phyloP scores from a whole-genome alignment of 2,888 invertebrate species.

The Trissolcus japonicus region DNA sequence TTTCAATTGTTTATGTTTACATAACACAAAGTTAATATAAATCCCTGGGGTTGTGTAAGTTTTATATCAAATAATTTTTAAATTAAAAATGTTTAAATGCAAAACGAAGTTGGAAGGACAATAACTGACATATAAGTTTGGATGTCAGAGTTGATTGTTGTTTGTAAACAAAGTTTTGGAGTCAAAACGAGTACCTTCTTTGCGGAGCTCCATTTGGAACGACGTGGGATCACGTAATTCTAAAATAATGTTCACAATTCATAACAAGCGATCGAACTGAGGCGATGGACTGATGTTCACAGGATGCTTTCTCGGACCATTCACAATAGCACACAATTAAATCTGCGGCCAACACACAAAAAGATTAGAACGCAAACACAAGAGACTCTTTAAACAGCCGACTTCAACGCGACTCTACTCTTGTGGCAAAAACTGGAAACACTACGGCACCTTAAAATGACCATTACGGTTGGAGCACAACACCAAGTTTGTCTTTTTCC shows the following conservation, averaged over 20 bases:
- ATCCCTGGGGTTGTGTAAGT: no score
- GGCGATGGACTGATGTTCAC: slow-evolving; percentile 3
- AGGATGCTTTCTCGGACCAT: not conserved
- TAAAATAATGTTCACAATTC: not conserved
- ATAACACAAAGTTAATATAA: no score
- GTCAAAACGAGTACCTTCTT: slow-evolving; percentile 1
- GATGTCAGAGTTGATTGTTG: not conserved
- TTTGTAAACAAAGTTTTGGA: not conserved
- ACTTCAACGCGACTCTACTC: slow-evolving; percentile 35
- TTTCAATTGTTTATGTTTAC: no score
- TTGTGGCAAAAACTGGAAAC: slow-evolving; percentile 30
- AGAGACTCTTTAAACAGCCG: slow-evolving; percentile 29
- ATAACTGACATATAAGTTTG: not conserved
- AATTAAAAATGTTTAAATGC: not conserved
- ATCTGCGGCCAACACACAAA: slow-evolving; percentile 22
- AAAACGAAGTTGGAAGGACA: not conserved
- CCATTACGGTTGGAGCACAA: slow-evolving; percentile 13
- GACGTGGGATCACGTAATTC: not conserved
- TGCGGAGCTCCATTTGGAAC: not conserved
- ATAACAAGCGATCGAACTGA: not conserved
- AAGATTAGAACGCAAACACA: slow-evolving; percentile 32
- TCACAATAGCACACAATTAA: slow-evolving; percentile 17
- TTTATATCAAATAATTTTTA: not conserved
- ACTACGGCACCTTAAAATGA: slow-evolving; percentile 27
- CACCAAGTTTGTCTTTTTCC: no score